A percentile compares a stretch with the other conserved stretches of the same genome.
phyloP scores from a whole-genome alignment of 2,113 vertebrate genomes.

The Ageneiosus marmoratus region DNA sequence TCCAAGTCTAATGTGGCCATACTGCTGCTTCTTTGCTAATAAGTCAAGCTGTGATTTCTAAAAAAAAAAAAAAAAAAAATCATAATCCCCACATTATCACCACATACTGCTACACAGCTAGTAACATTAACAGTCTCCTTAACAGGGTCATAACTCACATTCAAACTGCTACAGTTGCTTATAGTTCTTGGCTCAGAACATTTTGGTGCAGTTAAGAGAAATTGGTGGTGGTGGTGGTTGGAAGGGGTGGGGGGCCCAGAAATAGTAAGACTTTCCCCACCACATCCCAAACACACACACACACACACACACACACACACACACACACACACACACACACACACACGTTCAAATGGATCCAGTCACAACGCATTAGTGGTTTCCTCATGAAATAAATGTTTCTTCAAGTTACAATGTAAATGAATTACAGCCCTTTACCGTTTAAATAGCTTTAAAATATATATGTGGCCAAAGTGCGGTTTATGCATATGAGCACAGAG shows the following conservation, averaged over 20 bases:
- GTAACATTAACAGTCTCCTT: background rate
- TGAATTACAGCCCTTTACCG: background rate
- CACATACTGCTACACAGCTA: background rate
- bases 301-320: background rate
- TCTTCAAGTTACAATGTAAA: conserved; percentile 1
- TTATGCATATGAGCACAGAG: background rate
- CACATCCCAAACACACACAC: background rate
- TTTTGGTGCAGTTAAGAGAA: background rate
- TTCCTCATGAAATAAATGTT: background rate
- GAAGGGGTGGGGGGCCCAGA: background rate
- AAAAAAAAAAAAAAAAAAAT: background rate
- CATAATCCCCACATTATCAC: background rate
- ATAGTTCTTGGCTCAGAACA: background rate
- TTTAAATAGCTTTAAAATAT: background rate
- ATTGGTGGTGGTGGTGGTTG: conserved; percentile 1
- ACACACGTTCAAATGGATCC: background rate
- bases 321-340: background rate
- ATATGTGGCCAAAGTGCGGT: background rate
- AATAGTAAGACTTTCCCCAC: background rate
- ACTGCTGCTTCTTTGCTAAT: background rate
- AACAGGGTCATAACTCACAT: background rate
- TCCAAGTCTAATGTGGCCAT: background rate
- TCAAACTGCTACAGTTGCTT: background rate
- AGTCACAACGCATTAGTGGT: background rate
- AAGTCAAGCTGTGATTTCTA: background rate